Percentiles rank a stretch among this genome's conserved stretches.
Conservation (phyloP, 2,113 vertebrate genomes). For the Paramormyrops kingsleyae region DNA sequence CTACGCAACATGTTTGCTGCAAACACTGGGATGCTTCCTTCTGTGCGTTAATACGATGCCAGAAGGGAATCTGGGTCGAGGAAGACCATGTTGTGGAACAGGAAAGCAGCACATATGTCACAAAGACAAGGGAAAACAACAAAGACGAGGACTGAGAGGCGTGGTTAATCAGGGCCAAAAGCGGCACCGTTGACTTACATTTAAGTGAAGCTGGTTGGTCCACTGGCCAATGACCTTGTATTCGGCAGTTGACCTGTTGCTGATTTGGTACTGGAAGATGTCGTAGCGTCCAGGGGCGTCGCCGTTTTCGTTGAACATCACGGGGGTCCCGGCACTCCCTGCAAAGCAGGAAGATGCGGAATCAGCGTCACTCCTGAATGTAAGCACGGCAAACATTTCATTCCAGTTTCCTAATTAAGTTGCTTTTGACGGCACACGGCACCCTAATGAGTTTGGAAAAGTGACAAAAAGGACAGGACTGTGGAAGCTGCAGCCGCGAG, state of each 20-base stretch:
- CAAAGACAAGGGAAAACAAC: not conserved
- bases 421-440: not conserved
- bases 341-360: constrained; percentile 29
- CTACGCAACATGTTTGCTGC: not conserved
- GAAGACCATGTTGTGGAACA: not conserved
- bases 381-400: not conserved
- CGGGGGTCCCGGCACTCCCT: constrained; percentile 93
- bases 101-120: not conserved
- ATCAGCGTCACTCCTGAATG: not conserved
- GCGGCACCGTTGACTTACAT: constrained; percentile 59
- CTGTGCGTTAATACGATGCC: not conserved
- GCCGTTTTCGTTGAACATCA: constrained; percentile 92
- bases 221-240: constrained; percentile 92
- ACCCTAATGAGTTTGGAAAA: not conserved
- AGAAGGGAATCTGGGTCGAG: not conserved
- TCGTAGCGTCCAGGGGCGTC: constrained; percentile 96
- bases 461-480: not conserved
- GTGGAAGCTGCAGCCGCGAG: not conserved
- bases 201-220: constrained; percentile 86
- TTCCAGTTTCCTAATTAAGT: not conserved
- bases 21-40: not conserved
- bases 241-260: constrained; percentile 71
- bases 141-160: not conserved
- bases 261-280: constrained; percentile 95
- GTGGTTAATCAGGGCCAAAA: too few relatives aligned